These are phyloP conservation scores for Hepsetus odoe DNA, from an alignment of 2,113 vertebrate species.

Conservation along the genomic window DNA sequence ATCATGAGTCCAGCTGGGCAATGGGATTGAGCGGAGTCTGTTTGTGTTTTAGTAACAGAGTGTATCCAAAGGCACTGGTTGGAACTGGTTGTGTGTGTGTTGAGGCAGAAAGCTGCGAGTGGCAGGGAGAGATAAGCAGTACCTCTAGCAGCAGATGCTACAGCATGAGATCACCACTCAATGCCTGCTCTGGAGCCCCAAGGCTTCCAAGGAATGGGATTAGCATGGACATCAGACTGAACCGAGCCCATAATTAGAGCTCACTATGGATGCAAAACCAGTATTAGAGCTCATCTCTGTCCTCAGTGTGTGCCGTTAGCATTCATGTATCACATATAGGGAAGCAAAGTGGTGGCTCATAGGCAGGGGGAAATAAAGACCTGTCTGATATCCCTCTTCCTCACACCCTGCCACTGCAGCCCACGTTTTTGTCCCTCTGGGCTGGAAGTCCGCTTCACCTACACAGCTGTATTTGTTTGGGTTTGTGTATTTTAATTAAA, in stretches of 20 bases:
- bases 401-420: neutral
- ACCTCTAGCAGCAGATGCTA: neutral
- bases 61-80: neutral
- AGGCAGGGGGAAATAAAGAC: neutral
- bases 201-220: slow-evolving; percentile 21
- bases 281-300: neutral
- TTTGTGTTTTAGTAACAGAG: neutral
- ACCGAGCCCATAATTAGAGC: slow-evolving; percentile 3
- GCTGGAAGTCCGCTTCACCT: neutral
- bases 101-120: slow-evolving; percentile 1
- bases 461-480: neutral
- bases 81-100: slow-evolving; percentile 11
- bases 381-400: neutral
- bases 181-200: neutral
- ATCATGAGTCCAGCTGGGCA: neutral
- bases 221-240: slow-evolving; percentile 23
- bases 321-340: neutral
- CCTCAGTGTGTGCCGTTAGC: neutral
- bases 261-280: neutral
- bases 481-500: neutral
- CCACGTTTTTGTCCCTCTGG: neutral
- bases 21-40: neutral
- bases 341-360: neutral
- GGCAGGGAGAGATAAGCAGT: slow-evolving; percentile 36
- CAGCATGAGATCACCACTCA: slow-evolving; percentile 3